Conservation (phyloP, 2,797 vertebrate genomes). For the Amblyraja radiata region DNA sequence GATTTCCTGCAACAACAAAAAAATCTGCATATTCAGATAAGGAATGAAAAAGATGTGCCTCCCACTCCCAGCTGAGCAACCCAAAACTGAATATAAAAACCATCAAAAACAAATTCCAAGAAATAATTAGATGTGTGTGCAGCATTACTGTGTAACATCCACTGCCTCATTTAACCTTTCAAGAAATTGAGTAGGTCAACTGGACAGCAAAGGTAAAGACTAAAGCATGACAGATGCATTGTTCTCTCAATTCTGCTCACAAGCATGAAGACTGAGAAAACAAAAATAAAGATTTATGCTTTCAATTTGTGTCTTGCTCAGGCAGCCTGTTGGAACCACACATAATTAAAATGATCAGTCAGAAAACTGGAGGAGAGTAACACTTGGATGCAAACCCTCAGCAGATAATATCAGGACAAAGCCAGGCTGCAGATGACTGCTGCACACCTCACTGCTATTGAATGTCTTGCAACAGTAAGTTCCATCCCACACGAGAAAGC, state of each 20-base stretch:
- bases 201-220: slow-evolving; percentile 38
- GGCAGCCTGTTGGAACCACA: slow-evolving; percentile 50
- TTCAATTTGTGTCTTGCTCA: slow-evolving; percentile 51
- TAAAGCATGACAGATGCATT: slow-evolving; percentile 35
- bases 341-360: slow-evolving; percentile 75
- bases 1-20: neutral
- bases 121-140: neutral
- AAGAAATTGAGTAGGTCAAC: slow-evolving; percentile 18
- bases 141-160: neutral
- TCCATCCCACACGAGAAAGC: neutral
- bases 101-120: neutral
- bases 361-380: slow-evolving; percentile 49
- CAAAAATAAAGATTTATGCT: slow-evolving; percentile 66
- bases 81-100: neutral
- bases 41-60: neutral
- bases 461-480: neutral
- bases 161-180: neutral
- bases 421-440: neutral
- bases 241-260: slow-evolving; percentile 24
- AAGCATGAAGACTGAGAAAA: slow-evolving; percentile 40
- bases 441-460: neutral
- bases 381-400: slow-evolving; percentile 41
- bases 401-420: slow-evolving; percentile 52
- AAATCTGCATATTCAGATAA: neutral
- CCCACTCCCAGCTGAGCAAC: neutral